Evolutionary conservation across 1,140 invertebrate species (phyloP), one percentile per base, ranked within the genome.

Genomic region (Zaprionus lachaisei): DNA sequence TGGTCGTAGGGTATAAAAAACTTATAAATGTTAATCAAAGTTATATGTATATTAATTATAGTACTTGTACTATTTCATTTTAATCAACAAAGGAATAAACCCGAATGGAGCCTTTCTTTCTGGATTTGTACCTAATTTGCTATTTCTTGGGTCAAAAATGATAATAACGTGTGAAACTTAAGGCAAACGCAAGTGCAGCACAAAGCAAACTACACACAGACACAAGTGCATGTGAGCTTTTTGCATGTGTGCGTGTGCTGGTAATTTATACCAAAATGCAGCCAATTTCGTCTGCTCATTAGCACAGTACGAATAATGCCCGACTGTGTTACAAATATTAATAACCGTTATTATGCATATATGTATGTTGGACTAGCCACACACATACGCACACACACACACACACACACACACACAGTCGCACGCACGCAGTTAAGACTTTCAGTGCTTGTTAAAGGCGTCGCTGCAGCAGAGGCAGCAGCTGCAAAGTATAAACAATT

Each of bases 401-500:
- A 55, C 26, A 51, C 26, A 51, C 0, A n/a, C 24, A 56, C 15
- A 17, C 26, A 56, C 22, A 56, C 15, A 51, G 15, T 17, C 47
- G 17, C 20, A 51, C 15, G 20, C 47, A 56, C 22, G n/a, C 54
- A 56, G 54, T 49, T 22, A 61, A 61, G 37, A 38, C 37, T 61
- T 24, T 51, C n/a, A 56, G 26, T 56, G 47, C 47, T 20, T 56
- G 51, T 71, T 38, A 34, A 58, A 80, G 83, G 72, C 80, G 83
- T 87, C 62, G 60, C 75, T 41, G 38, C 15, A 41, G 38, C 47
- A 64, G 56, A 11, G 20, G 62, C 62, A 64, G 54, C 81, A 80
- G 83, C 80, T 83, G 84, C 81, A 75, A 79, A 89, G 81, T 68
- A 89, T 81, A 84, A 90, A 84, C 85, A 89, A 89, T 90, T 89